Conservation (phyloP, 2,888 invertebrate species). For the Tridacna crocea region DNA sequence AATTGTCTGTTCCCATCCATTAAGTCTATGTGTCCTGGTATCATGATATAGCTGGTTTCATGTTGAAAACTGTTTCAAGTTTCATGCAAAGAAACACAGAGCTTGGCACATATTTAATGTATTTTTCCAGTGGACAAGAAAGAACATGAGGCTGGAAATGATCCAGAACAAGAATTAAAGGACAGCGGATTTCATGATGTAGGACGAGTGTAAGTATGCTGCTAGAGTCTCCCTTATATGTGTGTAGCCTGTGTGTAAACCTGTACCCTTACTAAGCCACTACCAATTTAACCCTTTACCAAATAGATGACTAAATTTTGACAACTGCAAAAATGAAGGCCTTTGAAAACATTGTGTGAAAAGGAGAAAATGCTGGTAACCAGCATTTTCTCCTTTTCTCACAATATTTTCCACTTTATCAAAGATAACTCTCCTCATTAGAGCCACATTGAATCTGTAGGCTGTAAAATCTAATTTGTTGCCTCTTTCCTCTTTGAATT, state of each 20-base stretch:
- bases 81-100: not conserved
- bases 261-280: not conserved
- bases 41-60: not conserved
- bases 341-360: not conserved
- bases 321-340: not conserved
- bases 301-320: not conserved
- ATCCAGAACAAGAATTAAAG: slow-evolving; percentile 82
- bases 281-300: not conserved
- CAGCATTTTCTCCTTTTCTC: not conserved
- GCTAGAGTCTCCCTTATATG: not conserved
- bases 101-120: not conserved
- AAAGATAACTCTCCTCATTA: too few relatives aligned
- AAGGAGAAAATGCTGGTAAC: not conserved
- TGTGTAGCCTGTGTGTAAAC: not conserved
- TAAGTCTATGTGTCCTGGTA: not conserved
- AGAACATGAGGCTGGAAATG: slow-evolving; percentile 80
- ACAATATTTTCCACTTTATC: not conserved
- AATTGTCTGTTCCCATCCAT: not conserved
- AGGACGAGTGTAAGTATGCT: slow-evolving; percentile 80
- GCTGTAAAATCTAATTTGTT: too few relatives aligned
- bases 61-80: not conserved
- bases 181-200: slow-evolving; percentile 82
- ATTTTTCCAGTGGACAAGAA: slow-evolving; percentile 80
- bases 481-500: too few relatives aligned
- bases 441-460: too few relatives aligned